A percentile compares a stretch with the other conserved stretches of the same genome.
Evolutionary conservation across 2,888 invertebrate genomes (phyloP).

Genomic region (Micoletzkya japonica): DNA sequence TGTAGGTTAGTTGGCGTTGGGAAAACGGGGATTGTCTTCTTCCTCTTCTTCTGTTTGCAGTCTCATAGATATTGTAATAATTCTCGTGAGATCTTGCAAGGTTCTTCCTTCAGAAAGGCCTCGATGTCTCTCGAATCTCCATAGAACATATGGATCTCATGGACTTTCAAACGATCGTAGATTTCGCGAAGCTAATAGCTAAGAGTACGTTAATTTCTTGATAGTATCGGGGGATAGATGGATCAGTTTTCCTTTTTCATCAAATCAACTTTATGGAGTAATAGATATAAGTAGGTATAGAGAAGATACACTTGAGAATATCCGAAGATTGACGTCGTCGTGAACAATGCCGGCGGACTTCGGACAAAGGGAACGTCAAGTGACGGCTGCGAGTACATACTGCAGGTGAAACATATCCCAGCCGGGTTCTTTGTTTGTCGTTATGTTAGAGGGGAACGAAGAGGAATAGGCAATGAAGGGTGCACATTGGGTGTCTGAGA

Average conservation of each 20-base stretch:
- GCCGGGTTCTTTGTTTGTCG: too few species aligned
- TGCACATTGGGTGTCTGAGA: too few species aligned
- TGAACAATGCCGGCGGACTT: conserved; percentile 19
- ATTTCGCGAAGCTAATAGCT: not conserved
- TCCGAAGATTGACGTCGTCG: conserved; percentile 5
- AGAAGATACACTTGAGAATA: not conserved
- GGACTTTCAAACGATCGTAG: not conserved
- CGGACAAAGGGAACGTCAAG: not conserved
- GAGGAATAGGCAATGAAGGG: too few species aligned
- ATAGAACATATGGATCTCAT: conserved; percentile 13
- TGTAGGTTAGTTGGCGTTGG: not conserved
- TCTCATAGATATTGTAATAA: too few species aligned
- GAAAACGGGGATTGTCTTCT: not conserved
- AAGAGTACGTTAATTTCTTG: not conserved
- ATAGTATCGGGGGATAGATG: not conserved
- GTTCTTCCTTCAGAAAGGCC: not conserved
- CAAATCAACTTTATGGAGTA: not conserved
- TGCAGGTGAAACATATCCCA: too few species aligned
- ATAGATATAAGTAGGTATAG: not conserved
- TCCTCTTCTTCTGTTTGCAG: too few species aligned
- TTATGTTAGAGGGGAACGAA: too few species aligned
- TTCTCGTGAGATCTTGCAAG: too few species aligned
- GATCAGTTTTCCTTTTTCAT: not conserved
- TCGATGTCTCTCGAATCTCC: not conserved
- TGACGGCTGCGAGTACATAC: conserved; percentile 1